These are phyloP conservation scores for Pandemis corylana DNA, from an alignment of 2,888 invertebrate genomes.

Conservation along the genomic window DNA sequence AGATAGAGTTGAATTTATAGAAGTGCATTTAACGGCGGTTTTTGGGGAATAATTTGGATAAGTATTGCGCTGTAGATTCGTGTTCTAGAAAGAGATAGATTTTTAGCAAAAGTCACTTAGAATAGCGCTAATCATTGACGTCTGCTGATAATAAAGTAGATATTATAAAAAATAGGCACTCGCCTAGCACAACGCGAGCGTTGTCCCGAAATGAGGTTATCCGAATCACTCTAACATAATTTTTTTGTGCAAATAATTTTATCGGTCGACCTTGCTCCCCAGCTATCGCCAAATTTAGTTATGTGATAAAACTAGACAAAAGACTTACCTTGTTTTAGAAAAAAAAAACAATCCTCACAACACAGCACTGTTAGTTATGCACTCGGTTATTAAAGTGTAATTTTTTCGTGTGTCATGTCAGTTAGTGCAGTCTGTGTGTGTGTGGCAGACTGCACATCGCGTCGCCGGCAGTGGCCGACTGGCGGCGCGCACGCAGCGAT, in stretches of 20 bases:
- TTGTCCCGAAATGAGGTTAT: conserved; percentile 82
- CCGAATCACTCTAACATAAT: conserved; percentile 78
- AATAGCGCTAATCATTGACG: conserved; percentile 38
- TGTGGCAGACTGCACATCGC: conserved; percentile 63
- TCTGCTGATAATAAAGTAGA: conserved; percentile 39
- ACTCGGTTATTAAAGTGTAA: conserved; percentile 15
- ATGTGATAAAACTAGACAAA: conserved; percentile 66
- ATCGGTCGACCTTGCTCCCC: conserved; percentile 83
- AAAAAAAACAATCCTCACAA: conserved; percentile 39
- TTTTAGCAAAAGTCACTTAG: conserved; percentile 38
- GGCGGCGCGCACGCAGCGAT: conserved; percentile 76
- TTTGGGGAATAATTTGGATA: not conserved
- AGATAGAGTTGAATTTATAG: not conserved
- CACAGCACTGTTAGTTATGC: conserved; percentile 28
- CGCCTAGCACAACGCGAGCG: conserved; percentile 61
- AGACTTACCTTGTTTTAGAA: conserved; percentile 55
- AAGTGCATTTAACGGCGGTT: not conserved
- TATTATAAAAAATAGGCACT: conserved; percentile 43
- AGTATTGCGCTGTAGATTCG: conserved; percentile 8
- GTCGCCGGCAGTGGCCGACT: conserved; percentile 80
- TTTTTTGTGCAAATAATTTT: conserved; percentile 83
- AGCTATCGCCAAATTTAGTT: conserved; percentile 80
- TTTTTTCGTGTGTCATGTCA: conserved; percentile 53
- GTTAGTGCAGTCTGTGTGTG: conserved; percentile 51
- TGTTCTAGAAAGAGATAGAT: conserved; percentile 35